These are phyloP conservation scores for Leptinotarsa rubiginosa DNA, from an alignment of 2,888 invertebrate species.

Conservation along the genomic window DNA sequence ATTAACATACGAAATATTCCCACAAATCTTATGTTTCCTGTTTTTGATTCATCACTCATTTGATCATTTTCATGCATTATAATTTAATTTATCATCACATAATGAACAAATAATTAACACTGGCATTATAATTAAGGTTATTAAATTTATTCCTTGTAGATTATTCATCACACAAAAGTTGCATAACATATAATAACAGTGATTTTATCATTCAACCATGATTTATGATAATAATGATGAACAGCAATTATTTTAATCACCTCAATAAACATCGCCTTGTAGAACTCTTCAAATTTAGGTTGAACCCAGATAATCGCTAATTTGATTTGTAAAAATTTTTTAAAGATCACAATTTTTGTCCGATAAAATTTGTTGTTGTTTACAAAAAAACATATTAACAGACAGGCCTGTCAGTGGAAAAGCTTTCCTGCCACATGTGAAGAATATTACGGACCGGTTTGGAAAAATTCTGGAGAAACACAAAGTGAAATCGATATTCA, in stretches of 20 bases:
- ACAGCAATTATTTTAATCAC: background rate
- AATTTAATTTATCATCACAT: conserved; percentile 32
- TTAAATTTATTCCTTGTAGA: conserved; percentile 28
- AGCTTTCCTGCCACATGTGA: too few relatives aligned
- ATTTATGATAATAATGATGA: conserved; percentile 3
- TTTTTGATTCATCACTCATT: conserved; percentile 35
- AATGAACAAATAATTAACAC: conserved; percentile 37
- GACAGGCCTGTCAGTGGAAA: too few relatives aligned
- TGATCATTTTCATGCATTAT: conserved; percentile 38
- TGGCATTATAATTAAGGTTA: conserved; percentile 31
- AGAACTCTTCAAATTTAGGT: too few relatives aligned
- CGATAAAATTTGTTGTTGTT: too few relatives aligned
- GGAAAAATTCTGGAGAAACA: too few relatives aligned
- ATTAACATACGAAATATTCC: conserved; percentile 33
- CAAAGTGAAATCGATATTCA: too few relatives aligned
- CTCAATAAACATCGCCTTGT: background rate
- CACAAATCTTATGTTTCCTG: conserved; percentile 42
- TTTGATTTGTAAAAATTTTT: too few relatives aligned
- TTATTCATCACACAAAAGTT: conserved; percentile 18
- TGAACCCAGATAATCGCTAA: too few relatives aligned
- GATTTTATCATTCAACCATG: conserved; percentile 17
- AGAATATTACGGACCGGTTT: too few relatives aligned
- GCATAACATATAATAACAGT: conserved; percentile 21
- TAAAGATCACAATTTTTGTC: too few relatives aligned
- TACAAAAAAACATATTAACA: too few relatives aligned